Evolutionary conservation across 2,888 invertebrate species (phyloP), one percentile per base, ranked within the genome.

Genomic region (Globia sparganii): DNA sequence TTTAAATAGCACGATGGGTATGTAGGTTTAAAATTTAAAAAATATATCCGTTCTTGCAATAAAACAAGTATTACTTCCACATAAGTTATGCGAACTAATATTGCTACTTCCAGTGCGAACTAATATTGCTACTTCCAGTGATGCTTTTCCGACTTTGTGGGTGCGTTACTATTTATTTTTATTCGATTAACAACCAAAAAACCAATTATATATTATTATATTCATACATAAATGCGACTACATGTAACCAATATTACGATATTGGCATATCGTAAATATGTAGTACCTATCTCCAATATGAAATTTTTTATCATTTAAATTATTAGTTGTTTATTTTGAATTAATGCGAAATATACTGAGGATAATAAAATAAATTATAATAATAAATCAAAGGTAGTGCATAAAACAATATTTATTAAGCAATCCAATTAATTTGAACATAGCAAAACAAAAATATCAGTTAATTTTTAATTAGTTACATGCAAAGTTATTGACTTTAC

Each of bases 391-490:
- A 61, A 11, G 15, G 53, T 74, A 75, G 0, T 25, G 8, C 0
- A 13, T 28, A 43, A 53, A 53, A 25, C 31, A 64, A 49, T 71
- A 61, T 62, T 68, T 40, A 74, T 61, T 61, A 65, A 75, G 13
- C 59, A n/a, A 59, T 46, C n/a, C 43, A 70, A 76, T 75, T 66
- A 79, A 74, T 73, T 70, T 21, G 62, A 59, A 62, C n/a, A 65
- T 46, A 59, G 4, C 31, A 13, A 43, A 72, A 68, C 66, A 65
- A 77, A 75, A 85, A 65, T 67, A 85, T 62, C 73, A 40, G 66
- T 73, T 77, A 46, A n/a, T 76, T 77, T 78, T 76, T 75, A 85
- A 80, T 70, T 68, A 75, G 67, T 75, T 68, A 77, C 68, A 67
- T 37, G 46, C 58, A 70, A 72, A 65, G 64, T 78, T 74, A 78